Base-by-base conservation (phyloP, 2,888 invertebrate species). In the Dynastes tityus region DNA sequence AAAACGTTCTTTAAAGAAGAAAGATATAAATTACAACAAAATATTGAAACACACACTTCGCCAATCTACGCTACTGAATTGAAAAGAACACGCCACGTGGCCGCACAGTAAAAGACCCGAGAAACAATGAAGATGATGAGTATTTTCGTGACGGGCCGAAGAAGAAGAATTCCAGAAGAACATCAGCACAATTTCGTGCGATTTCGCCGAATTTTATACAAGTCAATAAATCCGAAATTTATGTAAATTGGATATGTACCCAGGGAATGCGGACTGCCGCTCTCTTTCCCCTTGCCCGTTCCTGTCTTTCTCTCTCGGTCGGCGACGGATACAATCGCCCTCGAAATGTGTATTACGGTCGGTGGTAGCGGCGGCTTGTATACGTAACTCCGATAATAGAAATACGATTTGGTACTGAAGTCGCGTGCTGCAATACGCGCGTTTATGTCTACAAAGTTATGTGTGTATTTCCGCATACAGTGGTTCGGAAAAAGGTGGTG, bases 201-300 rank as follows among this genome's bases (percentile, higher is more conserved):
- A 68, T 76, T 78, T 74, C 76, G 67, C 68, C 64, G 78, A 76
- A 76, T 78, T 76, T 78, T 74, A 76, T 76, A 75, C 78, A 68
- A 78, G 78, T 78, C 78, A 78, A 78, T 78, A 78, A 78, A 78
- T 76, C 68, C 70, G 75, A 78, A 78, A 78, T 78, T 78, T 78
- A 78, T 78, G 78, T 78, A 78, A 78, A 78, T 78, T 76, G 78
- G 76, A 65, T 68, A 67, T 73, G 58, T 58, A 73, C 22, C 37
- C 40, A 40, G 73, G 73, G 58, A 58, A 40, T 16, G 58, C 58
- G 45, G 11, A 11, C 45, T 2, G 45, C 11, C 9, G 45, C 45
- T 45, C 11, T 2, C 45, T 11, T 1, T 45, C 45, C 45, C 32
- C 5, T 5, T 5, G 5, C 5, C 32, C 32, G 32, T 5, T 45